Percentiles rank a stretch among this genome's conserved stretches.
These are phyloP conservation scores for Etheostoma perlongum DNA, from an alignment of 2,797 vertebrate genomes.

Conservation along the genomic window DNA sequence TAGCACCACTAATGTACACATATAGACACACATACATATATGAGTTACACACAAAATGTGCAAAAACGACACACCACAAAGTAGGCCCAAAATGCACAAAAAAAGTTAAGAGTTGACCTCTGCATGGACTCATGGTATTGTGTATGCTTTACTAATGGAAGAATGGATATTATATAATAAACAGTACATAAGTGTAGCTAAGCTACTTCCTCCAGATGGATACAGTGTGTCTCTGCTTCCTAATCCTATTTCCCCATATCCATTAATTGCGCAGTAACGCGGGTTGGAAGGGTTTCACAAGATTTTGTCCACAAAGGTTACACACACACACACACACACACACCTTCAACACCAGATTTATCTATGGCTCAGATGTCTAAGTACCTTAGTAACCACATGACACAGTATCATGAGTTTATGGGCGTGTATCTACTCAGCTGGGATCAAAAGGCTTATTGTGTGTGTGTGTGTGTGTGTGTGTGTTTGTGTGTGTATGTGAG, in stretches of 20 bases:
- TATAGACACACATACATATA: not conserved
- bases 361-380: conserved; percentile 43
- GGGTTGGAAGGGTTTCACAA: conserved; percentile 22
- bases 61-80: not conserved
- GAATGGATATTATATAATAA: conserved; percentile 10
- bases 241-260: conserved; percentile 52
- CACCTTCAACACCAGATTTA: conserved; percentile 30
- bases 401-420: conserved; percentile 51
- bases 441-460: conserved; percentile 56
- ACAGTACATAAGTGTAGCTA: not conserved
- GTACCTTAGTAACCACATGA: conserved; percentile 51
- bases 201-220: conserved; percentile 35
- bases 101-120: not conserved
- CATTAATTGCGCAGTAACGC: conserved; percentile 38
- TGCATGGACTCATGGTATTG: not conserved
- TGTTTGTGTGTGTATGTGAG: conserved; percentile 13
- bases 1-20: conserved; percentile 11
- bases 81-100: not conserved
- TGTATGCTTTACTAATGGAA: conserved; percentile 11
- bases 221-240: not conserved
- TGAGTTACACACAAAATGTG: conserved; percentile 4
- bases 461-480: conserved; percentile 17
- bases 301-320: conserved; percentile 18
- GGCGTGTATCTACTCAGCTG: conserved; percentile 38
- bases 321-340: conserved; percentile 18